Evolutionary conservation across 2,113 vertebrate species (phyloP), one percentile per base, ranked within the genome.

Genomic region (Vombatus ursinus): DNA sequence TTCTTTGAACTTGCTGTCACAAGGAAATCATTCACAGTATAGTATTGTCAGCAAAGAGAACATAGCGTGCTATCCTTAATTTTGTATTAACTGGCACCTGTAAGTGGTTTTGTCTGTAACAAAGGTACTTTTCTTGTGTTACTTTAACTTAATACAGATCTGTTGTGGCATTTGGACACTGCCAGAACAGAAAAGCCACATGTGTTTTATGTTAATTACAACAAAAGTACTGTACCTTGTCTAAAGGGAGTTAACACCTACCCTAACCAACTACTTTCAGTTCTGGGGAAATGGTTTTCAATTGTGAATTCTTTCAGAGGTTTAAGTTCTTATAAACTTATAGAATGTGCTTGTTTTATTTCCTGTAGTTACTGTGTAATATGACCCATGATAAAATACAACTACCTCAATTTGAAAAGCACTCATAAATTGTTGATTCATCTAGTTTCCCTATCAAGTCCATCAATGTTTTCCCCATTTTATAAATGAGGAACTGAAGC

Each of bases 61-160:
- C 10, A 0, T n/a, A 4, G 25, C 92, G 97, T 68, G 10, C 48
- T 68, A 44, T 92, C 50, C 91, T 93, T n/a, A 51, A 50, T 48
- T 95, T 96, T 96, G 94, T 96, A 95, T 96, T 94, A 93, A 89
- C 89, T 52, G 96, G 93, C 96, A 98, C 97, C 97, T 98, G 97
- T 96, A 91, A 91, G 22, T 96, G 93, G 94, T 96, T 97, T 97
- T 89, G 90, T 97, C 89, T 97, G 93, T 89, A 94, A 94, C 90
- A 96, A 91, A 53, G 49, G 92, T 97, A 51, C 94, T n/a, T 91
- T 54, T 95, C 68, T 95, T 95, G 93, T 91, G 95, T 93, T 97
- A 54, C n/a, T 94, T 97, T 97, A 96, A 94, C 77, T 97, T 96
- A 94, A 2, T 84, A 93, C 47, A 93, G 92, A 95, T 95, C 93